These are phyloP conservation scores for Fopius arisanus DNA, from an alignment of 1,140 invertebrate genomes.

Conservation along the genomic window DNA sequence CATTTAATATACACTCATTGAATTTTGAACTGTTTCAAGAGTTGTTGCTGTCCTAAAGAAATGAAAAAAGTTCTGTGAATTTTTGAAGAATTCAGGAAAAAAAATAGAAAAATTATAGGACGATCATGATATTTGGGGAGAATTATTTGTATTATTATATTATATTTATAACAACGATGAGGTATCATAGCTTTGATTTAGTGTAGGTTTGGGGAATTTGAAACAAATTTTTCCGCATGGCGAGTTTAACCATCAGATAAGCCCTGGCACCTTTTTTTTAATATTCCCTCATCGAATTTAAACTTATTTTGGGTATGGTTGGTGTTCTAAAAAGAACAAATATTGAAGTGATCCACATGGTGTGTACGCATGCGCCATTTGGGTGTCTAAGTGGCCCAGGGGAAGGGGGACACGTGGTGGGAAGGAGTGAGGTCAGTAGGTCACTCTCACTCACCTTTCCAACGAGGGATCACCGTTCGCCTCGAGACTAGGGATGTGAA, in stretches of 20 bases:
- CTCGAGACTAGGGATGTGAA: conserved; percentile 30
- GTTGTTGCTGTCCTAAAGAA: neutral
- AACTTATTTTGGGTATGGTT: neutral
- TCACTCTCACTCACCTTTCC: conserved; percentile 56
- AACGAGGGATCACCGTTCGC: conserved; percentile 21
- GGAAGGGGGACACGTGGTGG: conserved; percentile 37
- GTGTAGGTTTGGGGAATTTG: no score
- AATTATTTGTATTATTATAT: no score
- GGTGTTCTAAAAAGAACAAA: neutral
- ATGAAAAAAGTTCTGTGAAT: no score
- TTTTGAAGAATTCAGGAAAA: no score
- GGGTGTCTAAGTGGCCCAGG: neutral
- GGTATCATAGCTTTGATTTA: no score
- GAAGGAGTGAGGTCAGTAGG: conserved; percentile 57
- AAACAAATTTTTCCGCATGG: no score
- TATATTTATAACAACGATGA: no score
- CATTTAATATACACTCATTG: neutral
- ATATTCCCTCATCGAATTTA: neutral
- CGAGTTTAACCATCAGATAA: no score
- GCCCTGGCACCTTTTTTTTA: no score
- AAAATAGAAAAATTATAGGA: no score
- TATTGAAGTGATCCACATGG: neutral
- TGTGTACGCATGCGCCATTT: conserved; percentile 24
- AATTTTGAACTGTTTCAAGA: neutral
- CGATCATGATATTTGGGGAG: no score